Evolutionary conservation across 1,140 invertebrate species (phyloP).

Genomic region (Ganaspis sp.): DNA sequence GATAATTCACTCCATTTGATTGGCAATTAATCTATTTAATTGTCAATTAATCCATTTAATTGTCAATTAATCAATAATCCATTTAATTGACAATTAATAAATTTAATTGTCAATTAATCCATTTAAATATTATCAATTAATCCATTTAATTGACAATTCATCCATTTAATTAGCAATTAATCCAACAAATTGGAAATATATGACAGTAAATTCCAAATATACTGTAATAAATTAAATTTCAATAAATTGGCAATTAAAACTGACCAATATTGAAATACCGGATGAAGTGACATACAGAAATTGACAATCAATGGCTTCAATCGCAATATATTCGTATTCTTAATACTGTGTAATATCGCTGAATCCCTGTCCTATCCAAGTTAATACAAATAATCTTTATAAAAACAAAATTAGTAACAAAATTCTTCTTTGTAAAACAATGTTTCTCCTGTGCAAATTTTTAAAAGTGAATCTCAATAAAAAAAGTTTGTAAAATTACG

Average conservation of each 20-base stretch:
- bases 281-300: not conserved
- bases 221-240: too few species aligned
- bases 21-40: too few species aligned
- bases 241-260: not conserved
- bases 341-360: conserved; percentile 22
- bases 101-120: too few species aligned
- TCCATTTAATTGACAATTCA: too few species aligned
- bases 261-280: not conserved
- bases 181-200: too few species aligned
- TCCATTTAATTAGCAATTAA: too few species aligned
- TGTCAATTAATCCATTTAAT: too few species aligned
- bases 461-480: not conserved
- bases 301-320: not conserved
- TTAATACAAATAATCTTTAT: conserved; percentile 10
- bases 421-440: not conserved
- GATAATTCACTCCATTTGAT: too few species aligned
- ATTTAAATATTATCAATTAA: too few species aligned
- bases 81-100: too few species aligned
- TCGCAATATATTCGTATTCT: not conserved
- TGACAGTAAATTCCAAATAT: too few species aligned
- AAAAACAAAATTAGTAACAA: conserved; percentile 13
- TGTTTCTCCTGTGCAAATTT: conserved; percentile 2
- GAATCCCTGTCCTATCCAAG: conserved; percentile 2
- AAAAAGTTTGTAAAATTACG: conserved; percentile 5
- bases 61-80: too few species aligned